phyloP scores from a whole-genome alignment of 2,888 invertebrate genomes.

The Plebejus anna region DNA sequence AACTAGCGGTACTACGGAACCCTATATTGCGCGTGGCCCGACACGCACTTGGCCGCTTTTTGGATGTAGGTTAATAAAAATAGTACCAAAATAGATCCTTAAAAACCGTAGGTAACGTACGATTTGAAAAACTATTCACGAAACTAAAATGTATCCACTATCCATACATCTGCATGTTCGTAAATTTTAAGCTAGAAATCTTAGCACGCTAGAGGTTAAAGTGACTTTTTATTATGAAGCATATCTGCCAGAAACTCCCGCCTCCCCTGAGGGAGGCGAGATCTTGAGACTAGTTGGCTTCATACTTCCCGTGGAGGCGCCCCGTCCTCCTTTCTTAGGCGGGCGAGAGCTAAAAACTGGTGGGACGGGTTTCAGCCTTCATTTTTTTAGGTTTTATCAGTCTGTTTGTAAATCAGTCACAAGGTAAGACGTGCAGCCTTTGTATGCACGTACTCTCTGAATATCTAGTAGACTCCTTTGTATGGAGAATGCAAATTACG shows the following conservation, averaged over 20 bases:
- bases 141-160: too few relatives aligned
- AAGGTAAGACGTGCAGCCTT: constrained; percentile 9
- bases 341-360: constrained; percentile 9
- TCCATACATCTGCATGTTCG: background rate
- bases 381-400: constrained; percentile 19
- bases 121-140: too few relatives aligned
- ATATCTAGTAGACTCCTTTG: background rate
- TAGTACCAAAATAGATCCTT: too few relatives aligned
- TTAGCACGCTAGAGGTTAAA: background rate
- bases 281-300: constrained; percentile 19
- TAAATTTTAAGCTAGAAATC: background rate
- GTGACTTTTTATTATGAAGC: constrained; percentile 1
- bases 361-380: background rate
- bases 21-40: too few relatives aligned
- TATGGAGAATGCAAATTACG: background rate
- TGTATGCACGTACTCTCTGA: background rate
- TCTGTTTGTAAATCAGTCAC: constrained; percentile 12
- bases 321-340: constrained; percentile 8
- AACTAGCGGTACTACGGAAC: too few relatives aligned
- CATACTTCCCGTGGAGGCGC: background rate
- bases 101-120: too few relatives aligned
- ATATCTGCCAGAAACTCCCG: constrained; percentile 7
- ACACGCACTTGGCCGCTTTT: too few relatives aligned
- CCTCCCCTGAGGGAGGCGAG: background rate
- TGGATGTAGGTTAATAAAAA: too few relatives aligned